Base-by-base conservation (phyloP, 2,888 invertebrate genomes). In the Agrotis clavis region DNA sequence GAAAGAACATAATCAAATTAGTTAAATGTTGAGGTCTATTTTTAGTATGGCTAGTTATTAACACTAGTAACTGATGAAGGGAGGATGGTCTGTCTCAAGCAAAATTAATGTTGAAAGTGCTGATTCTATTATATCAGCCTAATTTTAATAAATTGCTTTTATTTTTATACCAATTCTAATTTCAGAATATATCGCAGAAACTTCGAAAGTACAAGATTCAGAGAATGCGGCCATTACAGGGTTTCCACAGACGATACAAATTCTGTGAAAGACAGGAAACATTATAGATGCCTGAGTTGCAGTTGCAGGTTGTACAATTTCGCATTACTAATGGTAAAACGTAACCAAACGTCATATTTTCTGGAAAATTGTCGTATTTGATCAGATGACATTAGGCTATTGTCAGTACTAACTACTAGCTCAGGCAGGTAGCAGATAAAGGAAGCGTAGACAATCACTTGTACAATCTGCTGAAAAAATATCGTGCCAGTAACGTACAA, bases 351-450 rank as follows among this genome's bases (percentile, higher is more conserved):
- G 51, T 53, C 16, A 54, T 54, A 63, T 30, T 25, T 77, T 77
- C 30, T 30, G 13, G 41, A 16, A 68, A 64, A 60, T 82, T 48
- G n/a, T 30, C 13, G 25, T 70, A 51, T 77, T 77, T 82, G 47
- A 51, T 64, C 78, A 82, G 63, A 18, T 77, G 82, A 21, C n/a
- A n/a, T 57, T 13, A 57, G 56, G 5, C 41, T 67, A 48, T 67
- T 56, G 35, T 7, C 35, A 7, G 35, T 35, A 7, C 1, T 35
- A 35, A 7, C 7, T 35, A 35, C 35, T 35, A 35, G 35, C 35
- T 53, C 35, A 61, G 16, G 48, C 35, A 61, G 16, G 48, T 47
- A 63, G 25, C 53, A 60, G 30, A 35, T 62, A 13, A n/a, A 56
- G 45, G 16, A 60, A 47, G n/a, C 48, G n/a, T 35, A 47, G 11